phyloP scores from a whole-genome alignment of 2,113 vertebrate genomes.

The Elgaria multicarinata region DNA sequence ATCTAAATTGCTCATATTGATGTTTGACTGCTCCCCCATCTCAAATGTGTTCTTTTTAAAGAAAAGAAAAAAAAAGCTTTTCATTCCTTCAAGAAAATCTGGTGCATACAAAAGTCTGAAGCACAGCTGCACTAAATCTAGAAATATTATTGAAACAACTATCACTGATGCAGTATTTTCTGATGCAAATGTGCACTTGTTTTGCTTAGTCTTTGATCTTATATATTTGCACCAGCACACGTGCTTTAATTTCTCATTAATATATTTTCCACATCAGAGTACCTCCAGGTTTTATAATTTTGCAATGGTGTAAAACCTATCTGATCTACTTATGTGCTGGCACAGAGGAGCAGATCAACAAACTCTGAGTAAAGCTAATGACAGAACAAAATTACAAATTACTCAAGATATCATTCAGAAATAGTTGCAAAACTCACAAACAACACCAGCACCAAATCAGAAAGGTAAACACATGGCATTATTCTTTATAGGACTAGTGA shows the following conservation, averaged over 20 bases:
- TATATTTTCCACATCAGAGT: not conserved
- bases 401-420: not conserved
- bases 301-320: not conserved
- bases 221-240: not conserved
- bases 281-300: not conserved
- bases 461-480: not conserved
- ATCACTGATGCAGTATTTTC: not conserved
- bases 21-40: not conserved
- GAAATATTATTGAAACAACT: not conserved
- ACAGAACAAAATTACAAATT: not conserved
- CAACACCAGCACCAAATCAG: not conserved
- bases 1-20: not conserved
- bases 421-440: not conserved
- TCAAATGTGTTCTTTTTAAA: not conserved
- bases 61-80: not conserved
- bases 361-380: not conserved
- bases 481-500: not conserved
- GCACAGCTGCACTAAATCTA: not conserved
- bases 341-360: not conserved
- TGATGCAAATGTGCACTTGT: constrained; percentile 9
- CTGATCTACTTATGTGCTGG: not conserved
- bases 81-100: not conserved
- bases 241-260: not conserved
- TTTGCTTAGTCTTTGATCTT: constrained; percentile 7
- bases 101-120: not conserved